Evolutionary conservation across 2,113 vertebrate species (phyloP).

Genomic region (Uropsilus gracilis): DNA sequence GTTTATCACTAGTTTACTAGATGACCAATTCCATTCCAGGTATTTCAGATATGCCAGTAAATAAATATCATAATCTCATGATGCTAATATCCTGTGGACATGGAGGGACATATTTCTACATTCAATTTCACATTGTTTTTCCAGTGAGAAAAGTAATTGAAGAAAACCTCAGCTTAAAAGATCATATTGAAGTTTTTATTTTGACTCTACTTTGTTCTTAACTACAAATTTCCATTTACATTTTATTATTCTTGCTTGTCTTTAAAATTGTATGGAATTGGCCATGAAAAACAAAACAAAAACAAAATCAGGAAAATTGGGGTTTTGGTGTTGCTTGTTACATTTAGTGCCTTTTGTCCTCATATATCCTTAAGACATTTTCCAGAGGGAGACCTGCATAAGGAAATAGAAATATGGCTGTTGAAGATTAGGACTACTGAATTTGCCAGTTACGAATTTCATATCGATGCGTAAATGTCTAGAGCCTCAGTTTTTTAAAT

Average conservation of each 20-base stretch:
- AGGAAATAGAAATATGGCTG: not conserved
- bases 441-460: not conserved
- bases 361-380: not conserved
- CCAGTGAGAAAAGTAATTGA: not conserved
- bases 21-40: not conserved
- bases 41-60: not conserved
- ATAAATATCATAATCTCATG: not conserved
- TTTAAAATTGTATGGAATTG: not conserved
- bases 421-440: not conserved
- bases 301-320: not conserved
- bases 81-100: not conserved
- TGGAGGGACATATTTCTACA: not conserved
- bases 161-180: not conserved
- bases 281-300: not conserved
- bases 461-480: not conserved
- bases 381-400: not conserved
- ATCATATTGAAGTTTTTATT: not conserved
- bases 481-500: not conserved
- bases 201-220: not conserved
- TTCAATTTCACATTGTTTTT: not conserved
- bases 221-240: not conserved
- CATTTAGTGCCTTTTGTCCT: not conserved
- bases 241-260: not conserved
- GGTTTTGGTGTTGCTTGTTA: not conserved
- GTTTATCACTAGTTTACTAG: not conserved